phyloP scores from a whole-genome alignment of 92 coral and sea anemone genomes.

The Bergia sp. region DNA sequence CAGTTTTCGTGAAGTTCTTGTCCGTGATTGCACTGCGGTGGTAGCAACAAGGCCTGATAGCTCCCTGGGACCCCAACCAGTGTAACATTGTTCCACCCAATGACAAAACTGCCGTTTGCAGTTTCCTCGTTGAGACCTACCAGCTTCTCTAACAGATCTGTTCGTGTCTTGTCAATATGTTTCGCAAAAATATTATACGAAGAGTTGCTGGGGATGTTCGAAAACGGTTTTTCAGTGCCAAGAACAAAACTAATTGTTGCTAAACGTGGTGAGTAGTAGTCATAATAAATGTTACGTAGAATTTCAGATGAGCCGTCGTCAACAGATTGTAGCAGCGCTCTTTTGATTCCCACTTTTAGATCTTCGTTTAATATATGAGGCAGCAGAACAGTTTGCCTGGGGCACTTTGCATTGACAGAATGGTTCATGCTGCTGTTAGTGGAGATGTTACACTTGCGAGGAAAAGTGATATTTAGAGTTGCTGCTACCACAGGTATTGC shows the following conservation, averaged over 20 bases:
- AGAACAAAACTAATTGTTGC: neutral
- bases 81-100: slow-evolving; percentile 10
- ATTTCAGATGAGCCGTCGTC: neutral
- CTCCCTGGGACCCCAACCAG: slow-evolving; percentile 11
- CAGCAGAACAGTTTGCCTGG: neutral
- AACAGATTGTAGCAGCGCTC: neutral
- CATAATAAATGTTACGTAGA: neutral
- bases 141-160: neutral
- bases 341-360: neutral
- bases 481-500: slow-evolving; percentile 41
- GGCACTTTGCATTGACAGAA: neutral
- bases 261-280: neutral
- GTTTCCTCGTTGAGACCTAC: neutral
- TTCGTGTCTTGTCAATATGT: neutral
- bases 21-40: slow-evolving; percentile 44
- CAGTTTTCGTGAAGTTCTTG: slow-evolving; percentile 39
- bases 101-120: neutral
- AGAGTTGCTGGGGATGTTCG: neutral
- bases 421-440: neutral
- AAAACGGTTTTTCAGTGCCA: neutral
- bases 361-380: neutral
- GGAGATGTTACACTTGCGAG: neutral
- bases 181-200: neutral
- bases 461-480: neutral
- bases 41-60: slow-evolving; percentile 1